Base-by-base conservation (phyloP, 2,113 vertebrate genomes). In the Lutjanus erythropterus region DNA sequence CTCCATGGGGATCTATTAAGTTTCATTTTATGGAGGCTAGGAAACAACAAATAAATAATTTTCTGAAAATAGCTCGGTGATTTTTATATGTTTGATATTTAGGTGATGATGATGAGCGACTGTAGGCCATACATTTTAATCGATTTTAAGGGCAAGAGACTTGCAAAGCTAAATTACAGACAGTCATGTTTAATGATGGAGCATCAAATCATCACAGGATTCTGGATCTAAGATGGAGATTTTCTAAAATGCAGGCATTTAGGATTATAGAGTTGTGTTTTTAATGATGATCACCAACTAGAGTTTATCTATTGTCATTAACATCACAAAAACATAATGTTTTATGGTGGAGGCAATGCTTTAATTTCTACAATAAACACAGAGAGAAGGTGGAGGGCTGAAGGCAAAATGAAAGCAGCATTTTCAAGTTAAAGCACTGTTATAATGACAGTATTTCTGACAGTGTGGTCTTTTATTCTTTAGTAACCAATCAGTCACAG, bases 271-370 rank as follows among this genome's bases (percentile, higher is more conserved):
- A 21, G 2, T 47, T 59, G 0, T 29, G 33, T n/a, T 74, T 69
- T n/a, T 69, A 33, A 69, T 69, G 53, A 33, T 69, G 65, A 69
- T 69, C 44, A 31, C 44, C 33, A 69, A 23, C 18, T 8, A 12
- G 39, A 23, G 15, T 33, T 6, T 18, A 21, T 64, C 31, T 39
- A 16, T 58, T 42, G 18, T 59, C 50, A 72, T 72, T 65, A 55
- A 18, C 19, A 18, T 8, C 46, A 37, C 21, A 1, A 5, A 23
- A 6, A 5, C 21, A 2, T 21, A 6, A 4, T 9, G 2, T 47
- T 47, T 19, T 37, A 37, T 37, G 39, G 39, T 10, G 15, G 10
- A 8, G 55, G 19, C 0, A 21, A 37, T 19, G n/a, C 31, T 39
- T 62, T n/a, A 21, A 37, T 37, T 37, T 37, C 1, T 3, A 31